Evolutionary conservation across 1,140 invertebrate species (phyloP).

Genomic region (Brachionus koreanus): DNA sequence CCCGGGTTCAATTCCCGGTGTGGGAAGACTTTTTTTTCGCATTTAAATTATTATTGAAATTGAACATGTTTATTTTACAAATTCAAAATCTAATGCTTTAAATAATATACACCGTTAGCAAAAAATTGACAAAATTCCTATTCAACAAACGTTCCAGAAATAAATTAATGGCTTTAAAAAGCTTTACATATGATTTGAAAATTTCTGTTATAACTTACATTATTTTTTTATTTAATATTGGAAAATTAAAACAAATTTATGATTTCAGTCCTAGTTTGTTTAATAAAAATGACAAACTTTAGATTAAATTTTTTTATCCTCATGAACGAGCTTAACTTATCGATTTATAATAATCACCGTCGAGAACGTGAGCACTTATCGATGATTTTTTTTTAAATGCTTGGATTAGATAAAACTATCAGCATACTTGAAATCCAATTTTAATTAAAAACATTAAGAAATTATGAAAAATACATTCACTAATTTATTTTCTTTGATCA

Average conservation of each 20-base stretch:
- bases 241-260: not conserved
- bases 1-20: slow-evolving; percentile 30
- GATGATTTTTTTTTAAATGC: not conserved
- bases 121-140: no score
- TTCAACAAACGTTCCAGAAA: not conserved
- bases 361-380: not conserved
- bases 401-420: not conserved
- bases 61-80: no score
- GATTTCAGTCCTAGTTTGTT: not conserved
- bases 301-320: not conserved
- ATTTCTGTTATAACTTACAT: not conserved
- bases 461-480: no score
- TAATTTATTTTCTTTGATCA: no score
- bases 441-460: no score
- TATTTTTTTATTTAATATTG: not conserved
- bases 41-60: not conserved
- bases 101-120: not conserved
- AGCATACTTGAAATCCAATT: not conserved
- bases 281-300: not conserved
- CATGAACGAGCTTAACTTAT: not conserved
- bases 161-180: not conserved
- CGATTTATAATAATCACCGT: not conserved
- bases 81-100: not conserved
- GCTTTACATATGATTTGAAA: not conserved
- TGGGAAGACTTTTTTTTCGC: slow-evolving; percentile 1